phyloP scores from a whole-genome alignment of 2,888 invertebrate genomes.

The Hyles lineata region DNA sequence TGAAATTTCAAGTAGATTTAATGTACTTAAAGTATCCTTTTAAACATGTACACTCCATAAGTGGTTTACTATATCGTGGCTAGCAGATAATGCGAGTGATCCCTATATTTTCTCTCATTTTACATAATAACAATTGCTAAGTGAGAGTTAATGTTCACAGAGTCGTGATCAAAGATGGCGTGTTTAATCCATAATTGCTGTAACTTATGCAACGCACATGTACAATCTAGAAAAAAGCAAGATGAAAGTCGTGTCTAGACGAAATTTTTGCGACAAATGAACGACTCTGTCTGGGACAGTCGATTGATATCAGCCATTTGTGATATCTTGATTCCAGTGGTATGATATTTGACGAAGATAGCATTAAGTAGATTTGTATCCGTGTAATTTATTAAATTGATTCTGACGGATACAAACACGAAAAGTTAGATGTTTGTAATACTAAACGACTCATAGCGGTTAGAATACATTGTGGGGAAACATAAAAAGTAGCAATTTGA shows the following conservation, averaged over 20 bases:
- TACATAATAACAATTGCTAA: conserved; percentile 38
- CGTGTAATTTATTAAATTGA: not conserved
- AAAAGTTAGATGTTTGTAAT: not conserved
- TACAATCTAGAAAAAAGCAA: not conserved
- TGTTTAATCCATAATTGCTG: conserved; percentile 30
- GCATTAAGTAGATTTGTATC: not conserved
- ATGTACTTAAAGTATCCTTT: not conserved
- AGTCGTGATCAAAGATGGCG: conserved; percentile 29
- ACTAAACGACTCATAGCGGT: no score
- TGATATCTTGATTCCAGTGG: conserved; percentile 2
- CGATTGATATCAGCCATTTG: conserved; percentile 7
- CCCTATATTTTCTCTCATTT: conserved; percentile 46
- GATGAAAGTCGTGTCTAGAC: conserved; percentile 12
- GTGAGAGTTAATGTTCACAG: conserved; percentile 29
- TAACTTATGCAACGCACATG: conserved; percentile 20
- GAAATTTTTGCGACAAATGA: not conserved
- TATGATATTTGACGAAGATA: not conserved
- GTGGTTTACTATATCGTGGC: not conserved
- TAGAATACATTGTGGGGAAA: no score
- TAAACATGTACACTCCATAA: not conserved
- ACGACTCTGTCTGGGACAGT: not conserved
- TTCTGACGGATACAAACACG: not conserved
- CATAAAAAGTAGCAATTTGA: no score
- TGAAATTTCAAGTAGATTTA: no score
- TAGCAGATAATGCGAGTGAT: conserved; percentile 45